These are phyloP conservation scores for Meiosimyza platycephala DNA, from an alignment of 2,888 invertebrate species.

Conservation along the genomic window DNA sequence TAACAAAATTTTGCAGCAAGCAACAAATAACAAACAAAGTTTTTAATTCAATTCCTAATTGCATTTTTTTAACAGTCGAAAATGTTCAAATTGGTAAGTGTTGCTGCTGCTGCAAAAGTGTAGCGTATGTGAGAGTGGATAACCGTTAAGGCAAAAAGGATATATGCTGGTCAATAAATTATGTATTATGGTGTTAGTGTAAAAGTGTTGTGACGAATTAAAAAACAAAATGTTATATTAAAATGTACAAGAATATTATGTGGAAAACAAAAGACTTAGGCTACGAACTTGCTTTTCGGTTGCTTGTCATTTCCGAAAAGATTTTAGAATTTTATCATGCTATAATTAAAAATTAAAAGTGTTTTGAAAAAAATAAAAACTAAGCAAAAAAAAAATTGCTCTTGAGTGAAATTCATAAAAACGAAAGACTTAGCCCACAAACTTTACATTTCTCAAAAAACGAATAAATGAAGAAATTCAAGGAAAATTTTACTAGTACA, in stretches of 20 bases:
- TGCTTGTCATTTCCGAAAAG: background rate
- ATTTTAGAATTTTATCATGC: too few relatives aligned
- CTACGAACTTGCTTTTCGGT: conserved; percentile 18
- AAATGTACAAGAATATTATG: background rate
- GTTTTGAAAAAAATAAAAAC: too few relatives aligned
- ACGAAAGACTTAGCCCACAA: conserved; percentile 47
- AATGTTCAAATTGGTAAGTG: conserved; percentile 69
- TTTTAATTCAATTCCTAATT: conserved; percentile 53
- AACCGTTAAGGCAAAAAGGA: background rate
- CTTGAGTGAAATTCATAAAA: background rate
- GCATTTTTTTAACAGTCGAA: conserved; percentile 49
- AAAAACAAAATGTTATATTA: background rate
- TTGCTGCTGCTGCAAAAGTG: background rate
- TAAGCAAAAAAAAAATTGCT: too few relatives aligned
- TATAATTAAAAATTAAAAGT: too few relatives aligned
- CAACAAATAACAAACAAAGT: conserved; percentile 52
- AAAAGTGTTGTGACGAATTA: background rate
- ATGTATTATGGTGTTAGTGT: too few relatives aligned
- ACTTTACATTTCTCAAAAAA: background rate
- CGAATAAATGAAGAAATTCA: background rate
- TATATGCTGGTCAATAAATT: too few relatives aligned
- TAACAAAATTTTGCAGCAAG: conserved; percentile 62
- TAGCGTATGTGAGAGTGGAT: background rate
- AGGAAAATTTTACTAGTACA: background rate
- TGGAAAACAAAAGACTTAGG: conserved; percentile 47